Conservation (phyloP, 2,888 invertebrate genomes). For the Thymelicus sylvestris region DNA sequence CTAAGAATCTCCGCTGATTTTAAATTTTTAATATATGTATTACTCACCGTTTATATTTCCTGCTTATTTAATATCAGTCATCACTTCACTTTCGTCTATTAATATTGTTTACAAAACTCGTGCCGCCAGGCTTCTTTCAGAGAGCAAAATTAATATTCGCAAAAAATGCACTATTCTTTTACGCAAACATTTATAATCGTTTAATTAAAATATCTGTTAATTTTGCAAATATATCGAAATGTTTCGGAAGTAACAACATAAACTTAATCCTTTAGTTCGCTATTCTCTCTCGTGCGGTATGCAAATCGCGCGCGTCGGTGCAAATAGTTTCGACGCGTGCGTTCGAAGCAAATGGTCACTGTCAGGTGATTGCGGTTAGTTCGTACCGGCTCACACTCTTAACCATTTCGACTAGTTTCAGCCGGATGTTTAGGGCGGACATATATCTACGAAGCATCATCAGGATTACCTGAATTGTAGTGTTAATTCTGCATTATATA, state of each 20-base stretch:
- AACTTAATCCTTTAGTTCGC: conserved; percentile 10
- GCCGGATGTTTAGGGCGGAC: conserved; percentile 53
- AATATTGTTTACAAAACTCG: conserved; percentile 18
- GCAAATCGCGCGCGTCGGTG: conserved; percentile 50
- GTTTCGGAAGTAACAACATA: conserved; percentile 8
- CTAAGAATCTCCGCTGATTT: background rate
- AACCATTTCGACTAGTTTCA: conserved; percentile 70
- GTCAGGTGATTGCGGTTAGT: conserved; percentile 72
- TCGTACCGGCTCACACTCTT: conserved; percentile 69
- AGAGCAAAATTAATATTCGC: conserved; percentile 36
- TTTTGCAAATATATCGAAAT: background rate
- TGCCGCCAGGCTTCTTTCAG: conserved; percentile 25
- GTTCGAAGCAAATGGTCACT: conserved; percentile 67
- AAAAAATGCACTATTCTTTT: conserved; percentile 39
- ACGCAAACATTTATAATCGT: conserved; percentile 5
- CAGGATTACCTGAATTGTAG: background rate
- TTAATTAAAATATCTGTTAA: conserved; percentile 9
- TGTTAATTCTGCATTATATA: background rate
- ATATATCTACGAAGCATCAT: conserved; percentile 21
- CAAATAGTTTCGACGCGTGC: conserved; percentile 55
- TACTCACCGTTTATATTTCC: conserved; percentile 22
- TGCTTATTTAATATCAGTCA: conserved; percentile 25
- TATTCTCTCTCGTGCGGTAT: conserved; percentile 41
- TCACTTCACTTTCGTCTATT: conserved; percentile 30
- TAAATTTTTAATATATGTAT: background rate